Evolutionary conservation across 2,113 vertebrate genomes (phyloP).

Genomic region (Cryptomyrus ogoouensis): DNA sequence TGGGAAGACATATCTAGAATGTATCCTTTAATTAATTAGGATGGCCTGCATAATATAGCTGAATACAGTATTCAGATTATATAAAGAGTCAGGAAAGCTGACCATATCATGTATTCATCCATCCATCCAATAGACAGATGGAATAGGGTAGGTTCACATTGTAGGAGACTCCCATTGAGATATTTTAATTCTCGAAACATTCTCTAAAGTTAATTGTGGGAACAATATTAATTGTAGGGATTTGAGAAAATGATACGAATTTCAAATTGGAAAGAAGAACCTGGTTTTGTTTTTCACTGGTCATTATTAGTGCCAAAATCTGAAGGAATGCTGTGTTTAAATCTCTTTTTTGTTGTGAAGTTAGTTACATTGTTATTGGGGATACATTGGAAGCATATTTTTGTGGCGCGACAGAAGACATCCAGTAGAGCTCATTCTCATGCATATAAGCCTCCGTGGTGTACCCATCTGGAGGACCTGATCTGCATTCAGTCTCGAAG

Average conservation of each 20-base stretch:
- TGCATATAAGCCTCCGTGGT: neutral
- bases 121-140: neutral
- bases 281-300: neutral
- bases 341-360: neutral
- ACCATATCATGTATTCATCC: neutral
- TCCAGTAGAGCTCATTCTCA: neutral
- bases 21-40: neutral
- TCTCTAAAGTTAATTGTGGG: neutral
- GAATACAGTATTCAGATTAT: neutral
- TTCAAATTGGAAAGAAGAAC: neutral
- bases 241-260: neutral
- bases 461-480: constrained; percentile 27
- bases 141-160: neutral
- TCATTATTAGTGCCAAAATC: neutral
- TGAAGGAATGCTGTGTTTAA: neutral
- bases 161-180: neutral
- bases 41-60: neutral
- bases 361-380: neutral
- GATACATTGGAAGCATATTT: neutral
- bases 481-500: constrained; percentile 40
- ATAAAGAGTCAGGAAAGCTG: neutral
- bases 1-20: neutral
- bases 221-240: neutral
- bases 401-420: neutral
- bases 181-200: neutral